Base-by-base conservation (phyloP, 2,888 invertebrate species). In the Podabrus alpinus region DNA sequence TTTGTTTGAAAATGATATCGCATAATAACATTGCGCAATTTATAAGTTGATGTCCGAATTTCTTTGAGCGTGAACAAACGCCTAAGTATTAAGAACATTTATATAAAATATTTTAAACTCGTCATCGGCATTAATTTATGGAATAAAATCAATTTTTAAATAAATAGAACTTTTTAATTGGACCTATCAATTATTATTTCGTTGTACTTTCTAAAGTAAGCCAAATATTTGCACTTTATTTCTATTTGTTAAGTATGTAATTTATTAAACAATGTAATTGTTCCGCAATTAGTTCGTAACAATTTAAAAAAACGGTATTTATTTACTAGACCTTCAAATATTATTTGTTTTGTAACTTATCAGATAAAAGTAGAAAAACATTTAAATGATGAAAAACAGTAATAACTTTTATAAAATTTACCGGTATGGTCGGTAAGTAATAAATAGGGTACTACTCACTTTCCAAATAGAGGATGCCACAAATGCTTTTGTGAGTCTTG, bases 391-490 rank as follows among this genome's bases (percentile, higher is more conserved):
- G 45, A 0, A 45, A 45, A 45, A 45, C 45, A 45, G 45, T 45
- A 45, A 45, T n/a, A n/a, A n/a, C 3, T 29, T 29, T 29, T 13
- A 29, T 13, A 29, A 45, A 45, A 45, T n/a, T n/a, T 45, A 45
- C 45, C 7, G 45, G 45, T n/a, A 45, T 15, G 16, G 61, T 16
- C 17, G 61, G 16, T 61, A 64, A 64, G 21, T 19, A 64, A 16
- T 64, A 61, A 17, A 61, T 64, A 64, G 19, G 64, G 21, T 66
- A 59, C 15, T 64, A 90, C 92, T 93, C 89, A 95, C 95, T 94
- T 95, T 90, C 94, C 94, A 86, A 95, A 95, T 68, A 95, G 89
- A 71, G 95, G 95, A 88, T 95, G 95, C 95, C 95, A 95, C 69
- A 95, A 88, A 79, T 93, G 93, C 82, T 92, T 90, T 81, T 92